A percentile compares a stretch with the other conserved stretches of the same genome.
Evolutionary conservation across 1,140 invertebrate species (phyloP).

Genomic region (Ditylenchus dipsaci): DNA sequence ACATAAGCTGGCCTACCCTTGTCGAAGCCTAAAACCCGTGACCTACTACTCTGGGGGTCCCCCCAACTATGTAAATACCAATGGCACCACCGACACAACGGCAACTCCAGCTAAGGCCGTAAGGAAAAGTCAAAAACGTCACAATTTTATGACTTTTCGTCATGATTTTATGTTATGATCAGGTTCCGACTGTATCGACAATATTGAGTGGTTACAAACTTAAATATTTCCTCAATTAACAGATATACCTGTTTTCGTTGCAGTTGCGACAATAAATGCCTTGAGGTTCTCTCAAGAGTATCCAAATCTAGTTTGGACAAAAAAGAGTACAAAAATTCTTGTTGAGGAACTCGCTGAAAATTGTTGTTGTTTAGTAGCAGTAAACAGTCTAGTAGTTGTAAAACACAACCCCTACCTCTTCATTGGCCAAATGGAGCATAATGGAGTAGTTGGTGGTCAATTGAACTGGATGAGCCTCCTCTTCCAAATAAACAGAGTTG

Average conservation of each 20-base stretch:
- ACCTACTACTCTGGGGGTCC: too few species aligned
- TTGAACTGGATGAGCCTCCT: background rate
- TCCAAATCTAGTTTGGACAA: background rate
- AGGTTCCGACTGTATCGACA: too few species aligned
- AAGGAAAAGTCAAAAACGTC: too few species aligned
- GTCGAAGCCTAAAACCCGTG: too few species aligned
- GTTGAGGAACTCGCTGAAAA: constrained; percentile 10
- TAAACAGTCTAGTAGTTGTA: background rate
- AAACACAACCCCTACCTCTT: constrained; percentile 8
- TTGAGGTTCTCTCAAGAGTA: constrained; percentile 9
- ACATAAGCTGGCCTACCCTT: too few species aligned
- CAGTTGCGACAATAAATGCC: background rate
- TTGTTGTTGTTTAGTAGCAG: background rate
- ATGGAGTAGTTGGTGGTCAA: constrained; percentile 23
- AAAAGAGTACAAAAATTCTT: constrained; percentile 13
- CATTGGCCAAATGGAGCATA: constrained; percentile 24
- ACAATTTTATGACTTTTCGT: too few species aligned
- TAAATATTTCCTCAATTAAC: too few species aligned
- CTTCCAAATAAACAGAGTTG: constrained; percentile 15
- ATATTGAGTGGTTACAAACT: background rate
- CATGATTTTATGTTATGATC: too few species aligned
- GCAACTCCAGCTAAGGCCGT: too few species aligned
- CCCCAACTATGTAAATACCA: too few species aligned
- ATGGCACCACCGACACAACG: too few species aligned
- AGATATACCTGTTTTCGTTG: background rate